A percentile compares a stretch with the other conserved stretches of the same genome.
Evolutionary conservation across 2,113 vertebrate species (phyloP).

Genomic region (Rutilus rutilus): DNA sequence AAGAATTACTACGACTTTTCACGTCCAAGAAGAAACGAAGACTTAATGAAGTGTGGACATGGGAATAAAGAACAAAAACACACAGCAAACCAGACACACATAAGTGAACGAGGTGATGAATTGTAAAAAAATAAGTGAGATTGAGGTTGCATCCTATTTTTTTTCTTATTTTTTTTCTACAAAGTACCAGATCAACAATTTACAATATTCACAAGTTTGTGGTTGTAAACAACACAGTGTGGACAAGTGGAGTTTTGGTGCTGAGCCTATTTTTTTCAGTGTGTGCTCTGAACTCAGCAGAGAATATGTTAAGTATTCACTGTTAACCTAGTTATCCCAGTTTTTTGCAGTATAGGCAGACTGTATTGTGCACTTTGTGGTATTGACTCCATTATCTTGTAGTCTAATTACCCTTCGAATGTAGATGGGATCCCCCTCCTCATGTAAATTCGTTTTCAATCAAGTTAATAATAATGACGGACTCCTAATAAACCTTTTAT

Average conservation of each 20-base stretch:
- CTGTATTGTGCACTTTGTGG: background rate
- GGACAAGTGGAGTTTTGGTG: background rate
- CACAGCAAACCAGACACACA: slow-evolving; percentile 14
- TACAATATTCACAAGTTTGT: slow-evolving; percentile 1
- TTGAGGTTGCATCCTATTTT: background rate
- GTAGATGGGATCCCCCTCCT: background rate
- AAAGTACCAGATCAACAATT: slow-evolving; percentile 1
- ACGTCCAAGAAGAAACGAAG: background rate
- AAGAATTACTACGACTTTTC: slow-evolving; percentile 32
- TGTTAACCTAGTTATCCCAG: background rate
- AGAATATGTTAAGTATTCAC: background rate
- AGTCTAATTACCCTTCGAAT: background rate
- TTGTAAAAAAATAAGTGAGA: slow-evolving; percentile 1
- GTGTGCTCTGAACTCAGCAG: background rate
- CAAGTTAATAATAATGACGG: background rate
- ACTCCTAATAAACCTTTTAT: background rate
- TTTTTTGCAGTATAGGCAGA: background rate
- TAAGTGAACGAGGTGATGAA: background rate
- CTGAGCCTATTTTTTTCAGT: background rate
- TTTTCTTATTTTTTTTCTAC: background rate
- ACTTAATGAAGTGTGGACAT: slow-evolving; percentile 9
- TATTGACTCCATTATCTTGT: background rate
- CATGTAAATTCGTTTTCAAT: background rate
- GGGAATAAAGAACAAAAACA: slow-evolving; percentile 20
- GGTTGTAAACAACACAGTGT: background rate